Evolutionary conservation across 2,888 invertebrate genomes (phyloP), one percentile per base, ranked within the genome.

Genomic region (Spodoptera picta): DNA sequence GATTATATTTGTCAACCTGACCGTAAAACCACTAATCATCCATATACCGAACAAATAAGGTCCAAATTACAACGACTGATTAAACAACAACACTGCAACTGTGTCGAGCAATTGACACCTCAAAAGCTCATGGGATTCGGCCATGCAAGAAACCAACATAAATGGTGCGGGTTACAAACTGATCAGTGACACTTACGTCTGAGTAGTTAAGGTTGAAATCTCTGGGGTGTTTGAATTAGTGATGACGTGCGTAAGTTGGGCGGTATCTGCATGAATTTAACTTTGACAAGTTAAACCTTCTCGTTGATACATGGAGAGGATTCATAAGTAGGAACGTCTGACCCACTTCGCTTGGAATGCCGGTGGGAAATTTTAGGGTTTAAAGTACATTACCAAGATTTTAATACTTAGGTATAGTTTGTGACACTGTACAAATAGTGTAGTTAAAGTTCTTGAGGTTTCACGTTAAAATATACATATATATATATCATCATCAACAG

Each of bases 81-180:
- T 43, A 55, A 69, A 74, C 74, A 71, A 67, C 65, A 77, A 74
- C 73, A 70, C 19, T 65, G 79, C 79, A 86, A 82, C 79, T 81
- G 83, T 83, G 87, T 82, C 81, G 77, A 85, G 82, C 84, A 83
- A 86, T 88, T 87, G 88, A 88, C 88, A 88, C 85, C 81, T 85
- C 80, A 69, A 82, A 81, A 80, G 79, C 83, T 77, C 79, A 80
- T 82, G 81, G 80, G 86, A 83, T 84, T 85, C 82, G 84, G 74
- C 79, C 83, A 73, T 73, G 65, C 62, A 76, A 81, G 77, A 78
- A 61, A 78, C 83, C 66, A 62, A 64, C 12, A 31, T 68, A 67
- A 71, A 55, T 70, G 5, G 60, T 73, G 36, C 70, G 12, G 42
- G 45, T 14, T 4, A 0, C 23, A 48, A 63, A 74, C 43, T 48